Conservation (phyloP, 2,113 vertebrate species). For the Procavia capensis region DNA sequence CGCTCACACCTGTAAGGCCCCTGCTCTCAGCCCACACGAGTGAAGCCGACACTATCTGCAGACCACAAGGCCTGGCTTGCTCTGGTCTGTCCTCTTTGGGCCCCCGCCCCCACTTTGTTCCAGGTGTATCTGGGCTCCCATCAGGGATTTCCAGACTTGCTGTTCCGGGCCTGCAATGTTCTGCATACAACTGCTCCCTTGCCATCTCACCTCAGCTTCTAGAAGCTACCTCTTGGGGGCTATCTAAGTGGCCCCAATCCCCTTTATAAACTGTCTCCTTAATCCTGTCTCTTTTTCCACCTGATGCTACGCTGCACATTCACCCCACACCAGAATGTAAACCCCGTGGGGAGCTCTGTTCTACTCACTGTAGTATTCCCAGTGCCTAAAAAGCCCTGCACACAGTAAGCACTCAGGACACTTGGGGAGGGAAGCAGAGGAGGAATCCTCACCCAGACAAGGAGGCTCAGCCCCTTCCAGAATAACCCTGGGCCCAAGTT, state of each 20-base stretch:
- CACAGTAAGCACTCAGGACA: background rate
- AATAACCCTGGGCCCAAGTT: background rate
- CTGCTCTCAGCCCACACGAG: background rate
- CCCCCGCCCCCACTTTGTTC: background rate
- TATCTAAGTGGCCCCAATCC: background rate
- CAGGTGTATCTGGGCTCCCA: background rate
- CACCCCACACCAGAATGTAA: accelerated
- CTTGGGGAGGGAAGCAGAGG: background rate
- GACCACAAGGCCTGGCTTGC: no score
- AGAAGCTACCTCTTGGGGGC: background rate
- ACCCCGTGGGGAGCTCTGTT: background rate
- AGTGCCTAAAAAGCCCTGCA: no score
- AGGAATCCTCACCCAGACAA: background rate
- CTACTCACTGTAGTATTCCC: background rate
- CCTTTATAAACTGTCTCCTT: background rate
- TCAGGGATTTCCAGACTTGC: background rate
- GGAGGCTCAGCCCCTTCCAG: background rate
- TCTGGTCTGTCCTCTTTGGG: background rate
- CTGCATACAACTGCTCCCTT: background rate
- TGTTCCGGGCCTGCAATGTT: accelerated
- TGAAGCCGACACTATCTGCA: no score
- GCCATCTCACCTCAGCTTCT: background rate
- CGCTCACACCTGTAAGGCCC: background rate
- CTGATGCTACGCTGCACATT: background rate
- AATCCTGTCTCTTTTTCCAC: background rate